These are phyloP conservation scores for Plebejus argus DNA, from an alignment of 2,888 invertebrate genomes.

Conservation along the genomic window DNA sequence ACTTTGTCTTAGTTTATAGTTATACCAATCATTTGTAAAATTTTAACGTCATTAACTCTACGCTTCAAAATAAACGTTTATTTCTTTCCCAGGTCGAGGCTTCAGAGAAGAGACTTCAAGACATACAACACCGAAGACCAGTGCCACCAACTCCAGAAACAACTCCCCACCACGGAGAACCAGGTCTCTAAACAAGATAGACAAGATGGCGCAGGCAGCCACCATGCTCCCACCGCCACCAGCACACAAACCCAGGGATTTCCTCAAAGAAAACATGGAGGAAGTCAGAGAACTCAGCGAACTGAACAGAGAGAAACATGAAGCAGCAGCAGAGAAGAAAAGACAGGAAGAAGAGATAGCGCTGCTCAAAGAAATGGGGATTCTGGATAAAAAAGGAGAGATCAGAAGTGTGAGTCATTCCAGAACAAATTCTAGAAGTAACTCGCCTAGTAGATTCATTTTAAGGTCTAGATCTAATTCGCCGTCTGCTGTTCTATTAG, in stretches of 20 bases:
- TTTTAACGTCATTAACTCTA: no score
- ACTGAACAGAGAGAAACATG: conserved; percentile 73
- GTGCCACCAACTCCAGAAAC: conserved; percentile 67
- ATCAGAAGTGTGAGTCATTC: conserved; percentile 56
- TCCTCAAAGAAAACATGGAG: conserved; percentile 74
- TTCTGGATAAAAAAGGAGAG: conserved; percentile 62
- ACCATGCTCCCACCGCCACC: conserved; percentile 58
- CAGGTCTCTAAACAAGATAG: conserved; percentile 65
- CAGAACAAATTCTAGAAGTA: conserved; percentile 63
- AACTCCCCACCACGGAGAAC: conserved; percentile 70
- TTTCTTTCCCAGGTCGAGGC: conserved; percentile 65
- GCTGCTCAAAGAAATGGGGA: conserved; percentile 72
- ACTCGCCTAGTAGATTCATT: conserved; percentile 65
- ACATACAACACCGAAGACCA: conserved; percentile 77
- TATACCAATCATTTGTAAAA: no score
- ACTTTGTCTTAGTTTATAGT: no score
- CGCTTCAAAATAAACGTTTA: neutral
- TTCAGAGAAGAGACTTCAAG: conserved; percentile 78
- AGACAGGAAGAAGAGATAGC: conserved; percentile 73
- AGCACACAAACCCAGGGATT: conserved; percentile 66
- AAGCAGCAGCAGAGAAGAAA: conserved; percentile 68
- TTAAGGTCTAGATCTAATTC: conserved; percentile 72
- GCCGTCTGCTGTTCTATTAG: conserved; percentile 64
- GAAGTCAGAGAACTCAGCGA: conserved; percentile 74
- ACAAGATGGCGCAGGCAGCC: conserved; percentile 69